Percentiles rank a stretch among this genome's conserved stretches.
Evolutionary conservation across 2,113 vertebrate species (phyloP).

Genomic region (Aegypius monachus): DNA sequence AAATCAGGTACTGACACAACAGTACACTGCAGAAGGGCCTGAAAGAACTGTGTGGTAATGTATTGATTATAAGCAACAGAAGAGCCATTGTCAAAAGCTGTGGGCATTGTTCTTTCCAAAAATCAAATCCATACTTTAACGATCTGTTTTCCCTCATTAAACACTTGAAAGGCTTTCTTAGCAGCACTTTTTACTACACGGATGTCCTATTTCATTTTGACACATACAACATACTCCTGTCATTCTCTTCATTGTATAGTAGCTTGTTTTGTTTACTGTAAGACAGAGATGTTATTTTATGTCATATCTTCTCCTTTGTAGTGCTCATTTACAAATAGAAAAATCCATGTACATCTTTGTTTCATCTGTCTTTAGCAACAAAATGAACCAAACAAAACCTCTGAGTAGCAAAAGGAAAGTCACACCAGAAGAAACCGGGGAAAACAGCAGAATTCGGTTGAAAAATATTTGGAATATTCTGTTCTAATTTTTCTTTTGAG

Average conservation of each 20-base stretch:
- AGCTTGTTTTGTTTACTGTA: constrained; percentile 13
- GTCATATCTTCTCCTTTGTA: background rate
- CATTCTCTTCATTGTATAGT: background rate
- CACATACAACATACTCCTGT: background rate
- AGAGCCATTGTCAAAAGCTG: constrained; percentile 27
- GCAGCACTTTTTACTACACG: background rate
- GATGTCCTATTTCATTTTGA: constrained; percentile 34
- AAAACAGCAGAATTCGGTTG: background rate
- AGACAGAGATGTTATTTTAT: background rate
- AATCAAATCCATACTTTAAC: constrained; percentile 51
- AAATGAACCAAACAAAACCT: background rate
- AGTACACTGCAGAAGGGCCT: background rate
- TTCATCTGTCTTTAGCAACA: background rate
- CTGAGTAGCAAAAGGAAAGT: background rate
- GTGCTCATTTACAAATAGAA: constrained; percentile 17
- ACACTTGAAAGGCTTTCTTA: constrained; percentile 35
- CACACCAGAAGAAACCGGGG: background rate
- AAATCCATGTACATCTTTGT: background rate
- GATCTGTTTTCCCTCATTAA: constrained; percentile 58
- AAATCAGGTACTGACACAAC: constrained; percentile 4
- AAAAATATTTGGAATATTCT: background rate
- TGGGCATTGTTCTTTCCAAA: constrained; percentile 40
- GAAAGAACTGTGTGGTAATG: background rate
- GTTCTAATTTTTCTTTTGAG: background rate
- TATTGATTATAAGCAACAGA: constrained; percentile 25